phyloP scores from a whole-genome alignment of 2,113 vertebrate genomes.

The Lipophrys pholis region DNA sequence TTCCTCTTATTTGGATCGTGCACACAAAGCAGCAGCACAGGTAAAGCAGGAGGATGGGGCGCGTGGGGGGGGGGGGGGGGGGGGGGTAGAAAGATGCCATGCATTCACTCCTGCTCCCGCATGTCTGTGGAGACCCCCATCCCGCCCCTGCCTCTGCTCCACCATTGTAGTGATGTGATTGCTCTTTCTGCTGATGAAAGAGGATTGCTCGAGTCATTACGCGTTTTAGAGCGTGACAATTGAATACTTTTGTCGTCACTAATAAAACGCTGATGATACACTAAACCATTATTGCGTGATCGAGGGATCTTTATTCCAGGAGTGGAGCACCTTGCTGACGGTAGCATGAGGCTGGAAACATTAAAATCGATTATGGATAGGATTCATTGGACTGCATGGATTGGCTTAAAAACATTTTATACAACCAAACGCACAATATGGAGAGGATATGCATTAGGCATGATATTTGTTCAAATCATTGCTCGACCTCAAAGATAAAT shows the following conservation, averaged over 20 bases:
- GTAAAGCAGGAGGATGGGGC: constrained; percentile 1
- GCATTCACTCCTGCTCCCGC: constrained; percentile 23
- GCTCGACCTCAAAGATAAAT: no score
- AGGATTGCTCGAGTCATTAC: constrained; percentile 48
- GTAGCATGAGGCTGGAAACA: constrained; percentile 11
- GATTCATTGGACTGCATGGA: not conserved
- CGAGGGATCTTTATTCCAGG: constrained; percentile 28
- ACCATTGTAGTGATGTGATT: constrained; percentile 61
- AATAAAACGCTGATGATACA: constrained; percentile 69
- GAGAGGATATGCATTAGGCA: no score
- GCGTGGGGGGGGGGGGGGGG: not conserved
- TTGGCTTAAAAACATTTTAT: not conserved
- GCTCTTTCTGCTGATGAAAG: constrained; percentile 69
- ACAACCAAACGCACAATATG: not conserved
- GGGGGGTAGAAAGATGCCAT: constrained; percentile 10
- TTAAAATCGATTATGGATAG: constrained; percentile 5
- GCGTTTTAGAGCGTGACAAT: constrained; percentile 65
- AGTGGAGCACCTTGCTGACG: constrained; percentile 32
- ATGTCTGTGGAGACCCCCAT: constrained; percentile 51
- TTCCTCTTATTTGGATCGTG: not conserved
- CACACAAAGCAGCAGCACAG: constrained; percentile 4
- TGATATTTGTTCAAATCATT: no score
- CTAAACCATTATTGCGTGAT: constrained; percentile 55
- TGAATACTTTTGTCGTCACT: constrained; percentile 63
- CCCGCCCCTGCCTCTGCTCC: constrained; percentile 50